Evolutionary conservation across 2,113 vertebrate species (phyloP), one percentile per base, ranked within the genome.

Genomic region (Chrysemys picta): DNA sequence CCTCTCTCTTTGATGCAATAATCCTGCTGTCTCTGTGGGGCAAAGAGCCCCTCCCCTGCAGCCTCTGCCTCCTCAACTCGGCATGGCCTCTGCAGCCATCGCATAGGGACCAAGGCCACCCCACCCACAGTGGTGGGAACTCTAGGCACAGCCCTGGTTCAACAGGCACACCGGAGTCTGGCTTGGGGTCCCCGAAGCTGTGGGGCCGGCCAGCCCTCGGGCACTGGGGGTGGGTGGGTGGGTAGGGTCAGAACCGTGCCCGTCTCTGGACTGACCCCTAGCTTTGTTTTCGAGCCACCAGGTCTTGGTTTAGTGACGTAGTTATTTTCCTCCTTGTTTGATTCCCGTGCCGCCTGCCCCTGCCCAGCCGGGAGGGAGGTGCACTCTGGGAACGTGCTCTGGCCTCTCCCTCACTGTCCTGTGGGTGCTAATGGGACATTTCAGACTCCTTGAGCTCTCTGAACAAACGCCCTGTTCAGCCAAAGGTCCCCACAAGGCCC

Each of bases 31-130:
- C 16, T n/a, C 31, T n/a, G 29, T 16, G 53, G 62, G 1, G 6
- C 3, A n/a, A 53, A n/a, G 50, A 5, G 31, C 13, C 24, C 27
- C 42, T 35, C 27, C 35, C 47, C 2, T 0, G 1, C 1, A 22
- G 14, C 42, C 59, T 69, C 65, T 3, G 21, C n/a, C 42, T 59
- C 22, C 35, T 5, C 8, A 1, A 17, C 69, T 17, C 10, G 1
- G 38, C 9, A 1, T 45, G 38, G 38, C 10, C 72, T 22, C 72
- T 75, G n/a, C 72, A 38, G 72, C n/a, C n/a, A 25, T 35, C 31
- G 2, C 14, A 1, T 16, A 19, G 62, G 38, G 22, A 22, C 72
- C 38, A 45, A 5, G 38, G 69, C n/a, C 69, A 42, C 17, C 35
- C 27, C 59, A 54, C 29, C 29, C 56, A 11, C 56, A 10, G 25